Conservation (phyloP, 1,140 invertebrate genomes). For the Sminthurides bifidus region DNA sequence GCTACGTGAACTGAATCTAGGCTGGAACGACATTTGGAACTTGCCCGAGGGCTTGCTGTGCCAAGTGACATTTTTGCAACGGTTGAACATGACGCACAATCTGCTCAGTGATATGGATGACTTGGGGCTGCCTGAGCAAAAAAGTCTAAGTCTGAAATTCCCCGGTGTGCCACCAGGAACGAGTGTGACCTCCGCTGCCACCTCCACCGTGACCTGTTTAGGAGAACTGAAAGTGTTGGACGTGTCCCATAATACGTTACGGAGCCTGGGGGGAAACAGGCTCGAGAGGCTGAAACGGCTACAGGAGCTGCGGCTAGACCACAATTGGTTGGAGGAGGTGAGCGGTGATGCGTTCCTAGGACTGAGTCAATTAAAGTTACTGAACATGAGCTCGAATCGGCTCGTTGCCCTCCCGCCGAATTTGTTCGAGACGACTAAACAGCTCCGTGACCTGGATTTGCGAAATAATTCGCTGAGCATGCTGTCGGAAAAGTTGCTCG, state of each 20-base stretch:
- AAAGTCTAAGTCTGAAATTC: conserved; percentile 11
- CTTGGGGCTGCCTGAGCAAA: conserved; percentile 53
- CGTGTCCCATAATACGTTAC: conserved; percentile 59
- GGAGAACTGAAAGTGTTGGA: conserved; percentile 53
- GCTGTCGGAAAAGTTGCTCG: conserved; percentile 60
- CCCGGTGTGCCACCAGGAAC: conserved; percentile 16
- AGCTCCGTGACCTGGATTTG: conserved; percentile 57
- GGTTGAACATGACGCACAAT: conserved; percentile 62
- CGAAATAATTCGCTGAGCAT: conserved; percentile 67
- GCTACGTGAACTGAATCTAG: conserved; percentile 57
- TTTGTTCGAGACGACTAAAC: conserved; percentile 47
- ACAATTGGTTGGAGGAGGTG: conserved; percentile 58
- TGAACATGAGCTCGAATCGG: conserved; percentile 66
- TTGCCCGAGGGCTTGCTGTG: conserved; percentile 62
- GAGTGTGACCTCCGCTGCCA: conserved; percentile 33
- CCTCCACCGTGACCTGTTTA: conserved; percentile 32
- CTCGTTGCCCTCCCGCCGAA: conserved; percentile 59
- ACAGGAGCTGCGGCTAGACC: conserved; percentile 51
- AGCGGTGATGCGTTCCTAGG: conserved; percentile 58
- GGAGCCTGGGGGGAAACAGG: conserved; percentile 39
- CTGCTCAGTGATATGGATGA: conserved; percentile 60
- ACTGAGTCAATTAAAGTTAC: conserved; percentile 48
- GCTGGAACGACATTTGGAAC: conserved; percentile 67
- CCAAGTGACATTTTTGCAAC: conserved; percentile 52
- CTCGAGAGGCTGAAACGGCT: conserved; percentile 55